Evolutionary conservation across 2,113 vertebrate genomes (phyloP), one percentile per base, ranked within the genome.

Genomic region (Cacatua alba): DNA sequence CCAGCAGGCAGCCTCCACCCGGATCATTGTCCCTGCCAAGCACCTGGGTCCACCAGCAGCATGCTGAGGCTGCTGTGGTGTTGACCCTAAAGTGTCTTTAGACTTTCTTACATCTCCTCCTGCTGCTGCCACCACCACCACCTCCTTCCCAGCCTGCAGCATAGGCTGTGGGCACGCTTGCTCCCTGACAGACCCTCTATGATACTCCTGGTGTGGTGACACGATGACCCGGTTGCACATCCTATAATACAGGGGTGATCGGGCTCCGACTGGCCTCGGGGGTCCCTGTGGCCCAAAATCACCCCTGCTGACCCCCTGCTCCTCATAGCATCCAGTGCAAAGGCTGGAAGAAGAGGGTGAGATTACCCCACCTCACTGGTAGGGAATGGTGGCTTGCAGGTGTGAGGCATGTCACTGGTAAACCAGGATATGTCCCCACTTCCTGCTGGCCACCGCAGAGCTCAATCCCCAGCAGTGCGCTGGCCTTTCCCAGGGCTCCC

Each of bases 1-100:
- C 5, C 1, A 1, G 11, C 1, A 4, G 57, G 46, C 52, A 77
- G 64, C 33, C 26, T 72, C 6, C 14, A 11, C 7, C 2, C 2
- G 1, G 57, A 59, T 19, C 1, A 0, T 7, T 0, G 46, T 11
- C 31, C 24, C 33, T 2, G 4, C 48, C 4, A 1, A 39, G 33
- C 48, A 28, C 33, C 60, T 0, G 1, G 48, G 12, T 19, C 13
- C 14, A 11, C 11, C 8, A n/a, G 35, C 18, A 71, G 7, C 39
- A 48, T 0, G 3, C 41, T 9, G 28, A 60, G 13, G 68, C 29
- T 3, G 5, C 14, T 53, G 44, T 24, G 46, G 25, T 6, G 2
- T 24, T 55, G 41, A 29, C 21, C 35, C 19, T 9, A 37, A 25
- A 57, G 53, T 17, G 17, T 24, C 35, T 55, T 53, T 31, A 80